Evolutionary conservation across 2,797 vertebrate genomes (phyloP), one percentile per base, ranked within the genome.

Genomic region (Malacoraja senta): DNA sequence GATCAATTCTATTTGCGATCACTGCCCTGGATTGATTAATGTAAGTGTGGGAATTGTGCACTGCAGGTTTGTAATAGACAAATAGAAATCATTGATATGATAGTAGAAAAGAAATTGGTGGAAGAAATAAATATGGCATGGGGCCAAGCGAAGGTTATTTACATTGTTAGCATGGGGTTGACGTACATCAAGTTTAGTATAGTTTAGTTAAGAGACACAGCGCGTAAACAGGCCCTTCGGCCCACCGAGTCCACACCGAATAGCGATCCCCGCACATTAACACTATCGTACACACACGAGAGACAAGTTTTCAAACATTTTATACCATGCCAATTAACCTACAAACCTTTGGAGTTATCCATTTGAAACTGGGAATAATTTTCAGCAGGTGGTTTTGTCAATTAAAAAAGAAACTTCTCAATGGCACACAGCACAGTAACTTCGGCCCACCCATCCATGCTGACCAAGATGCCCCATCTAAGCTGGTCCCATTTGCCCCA

Each of bases 81-180:
- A 88, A 88, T 35, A 88, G 84, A 88, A 86, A 88, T 68, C 68
- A 88, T 88, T 88, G 63, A 88, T 88, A 68, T 32, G 65, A 35
- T 68, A 88, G 29, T 88, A 68, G 84, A 88, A 68, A 88, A 88
- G 61, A 88, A 68, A 88, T 35, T 88, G 61, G 63, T 68, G 65
- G 19, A n/a, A 32, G 63, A 88, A 88, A 88, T 68, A 68, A 88
- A 88, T 88, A 88, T 32, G 84, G 84, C 84, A 88, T 68, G 65
- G 63, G 84, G 84, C 35, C 63, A 88, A 88, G 84, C 38, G 84
- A 88, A 68, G 58, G 63, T 88, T 88, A 88, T 68, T 88, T 88
- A 32, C 61, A 88, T 88, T 32, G n/a, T 88, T 88, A 35, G 35
- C 61, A 19, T 19, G 24, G 68, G 9, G 63, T 68, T 88, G 84